Evolutionary conservation across 64 coral and sea anemone species (phyloP).

Genomic region (Platygyra sinensis): DNA sequence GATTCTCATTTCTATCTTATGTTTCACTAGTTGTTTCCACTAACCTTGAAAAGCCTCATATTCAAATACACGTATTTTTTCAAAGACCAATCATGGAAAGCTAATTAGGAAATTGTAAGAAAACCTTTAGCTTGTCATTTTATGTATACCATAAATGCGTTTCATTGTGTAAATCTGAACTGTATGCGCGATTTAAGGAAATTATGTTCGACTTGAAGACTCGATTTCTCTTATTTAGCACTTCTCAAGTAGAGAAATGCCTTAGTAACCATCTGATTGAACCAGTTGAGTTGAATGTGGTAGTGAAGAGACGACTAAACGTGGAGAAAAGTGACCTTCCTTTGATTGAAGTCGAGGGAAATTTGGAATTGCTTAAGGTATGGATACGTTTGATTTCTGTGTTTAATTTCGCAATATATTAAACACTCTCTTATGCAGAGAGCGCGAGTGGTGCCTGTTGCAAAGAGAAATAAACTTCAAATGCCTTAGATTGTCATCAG

Average conservation of each 20-base stretch:
- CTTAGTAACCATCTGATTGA: slow-evolving; percentile 73
- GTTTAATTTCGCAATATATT: not conserved
- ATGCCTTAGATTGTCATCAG: too few species aligned
- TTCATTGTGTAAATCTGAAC: not conserved
- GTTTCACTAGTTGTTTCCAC: too few species aligned
- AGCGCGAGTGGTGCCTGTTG: too few species aligned
- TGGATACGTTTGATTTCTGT: not conserved
- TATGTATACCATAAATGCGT: not conserved
- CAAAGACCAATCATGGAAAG: too few species aligned
- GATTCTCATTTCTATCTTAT: too few species aligned
- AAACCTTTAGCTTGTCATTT: too few species aligned
- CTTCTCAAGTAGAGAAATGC: slow-evolving; percentile 55
- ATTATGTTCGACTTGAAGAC: not conserved
- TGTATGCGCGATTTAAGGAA: not conserved
- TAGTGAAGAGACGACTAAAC: slow-evolving; percentile 67
- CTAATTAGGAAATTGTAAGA: too few species aligned
- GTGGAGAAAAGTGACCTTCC: slow-evolving; percentile 40
- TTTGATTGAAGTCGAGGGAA: slow-evolving; percentile 73
- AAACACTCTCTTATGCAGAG: too few species aligned
- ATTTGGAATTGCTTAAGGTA: slow-evolving; percentile 72
- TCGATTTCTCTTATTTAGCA: slow-evolving; percentile 33
- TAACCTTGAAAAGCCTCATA: too few species aligned
- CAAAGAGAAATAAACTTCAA: too few species aligned
- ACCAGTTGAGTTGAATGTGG: slow-evolving; percentile 74
- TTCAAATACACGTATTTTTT: too few species aligned